Conservation (phyloP, 2,888 invertebrate genomes). For the Drosophila parthenogenetica region DNA sequence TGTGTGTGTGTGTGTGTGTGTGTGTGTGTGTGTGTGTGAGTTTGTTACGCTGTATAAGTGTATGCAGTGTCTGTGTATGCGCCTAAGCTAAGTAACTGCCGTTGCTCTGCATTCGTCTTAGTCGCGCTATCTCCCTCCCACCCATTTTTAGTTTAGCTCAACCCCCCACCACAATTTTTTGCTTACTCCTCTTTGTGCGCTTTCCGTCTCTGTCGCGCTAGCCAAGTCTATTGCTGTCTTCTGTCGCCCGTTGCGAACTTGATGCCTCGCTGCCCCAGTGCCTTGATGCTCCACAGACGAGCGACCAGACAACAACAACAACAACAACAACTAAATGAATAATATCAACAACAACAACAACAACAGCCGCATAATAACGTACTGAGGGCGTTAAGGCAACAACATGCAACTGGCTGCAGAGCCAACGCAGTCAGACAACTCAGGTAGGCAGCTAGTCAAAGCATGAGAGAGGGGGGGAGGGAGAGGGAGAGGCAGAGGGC, state of each 20-base stretch:
- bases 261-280: conserved; percentile 84
- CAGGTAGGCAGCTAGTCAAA: conserved; percentile 36
- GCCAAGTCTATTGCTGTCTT: conserved; percentile 34
- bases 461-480: neutral
- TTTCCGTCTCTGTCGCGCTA: neutral
- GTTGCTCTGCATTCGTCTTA: conserved; percentile 62
- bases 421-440: conserved; percentile 36
- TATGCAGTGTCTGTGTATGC: conserved; percentile 20
- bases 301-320: conserved; percentile 63
- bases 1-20: conserved; percentile 20
- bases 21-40: conserved; percentile 9
- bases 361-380: conserved; percentile 71
- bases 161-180: no score
- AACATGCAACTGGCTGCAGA: conserved; percentile 64
- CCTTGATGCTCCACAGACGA: conserved; percentile 83
- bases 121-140: conserved; percentile 2
- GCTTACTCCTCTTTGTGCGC: neutral
- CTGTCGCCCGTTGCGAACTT: conserved; percentile 77
- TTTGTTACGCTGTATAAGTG: no score
- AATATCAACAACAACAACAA: conserved; percentile 39
- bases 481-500: no score
- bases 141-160: neutral
- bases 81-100: conserved; percentile 68
- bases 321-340: conserved; percentile 29
- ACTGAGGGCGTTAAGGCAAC: conserved; percentile 76